Evolutionary conservation across 1,140 invertebrate species (phyloP), one percentile per base, ranked within the genome.

Genomic region (Ectropis grisescens): DNA sequence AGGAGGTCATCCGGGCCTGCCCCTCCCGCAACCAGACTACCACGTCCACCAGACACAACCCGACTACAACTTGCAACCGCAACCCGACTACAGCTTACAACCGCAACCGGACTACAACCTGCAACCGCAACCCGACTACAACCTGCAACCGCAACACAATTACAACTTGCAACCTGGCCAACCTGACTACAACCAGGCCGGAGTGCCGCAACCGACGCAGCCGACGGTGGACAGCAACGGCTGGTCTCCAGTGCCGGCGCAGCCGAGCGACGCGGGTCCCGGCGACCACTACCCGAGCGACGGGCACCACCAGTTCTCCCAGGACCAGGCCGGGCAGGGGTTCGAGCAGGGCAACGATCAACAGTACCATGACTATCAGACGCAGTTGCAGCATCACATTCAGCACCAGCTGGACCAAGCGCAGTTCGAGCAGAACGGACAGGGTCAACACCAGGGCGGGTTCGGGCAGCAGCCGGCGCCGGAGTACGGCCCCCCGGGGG

Each of bases 341-440:
- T 75, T 46, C 31, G 71, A 80, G 29, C 69, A 80, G 1, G 51
- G 45, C 6, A 59, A 64, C 19, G 57, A 68, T 2, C 61, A 78
- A 19, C 8, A 4, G 33, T 60, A 65, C 32, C 50, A 71, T 24
- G 61, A 72, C 35, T 64, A 48, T 13, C 67, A 76, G 14, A 55
- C 74, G 25, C 65, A 78, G 30, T 33, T 78, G 23, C 68, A 78
- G 16, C 67, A 80, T 13, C 71, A 80, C 32, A 68, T 66, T 4
- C 65, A 75, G 25, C 62, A 74, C 15, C 75, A 79, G 29, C 49
- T 75, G n/a, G 71, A 78, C 1, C 69, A 79, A 32, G 58, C 68
- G 9, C 66, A 80, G 32, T 70, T 67, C 33, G 67, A 70, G 13
- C 67, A 72, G 13, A 61, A 74, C 3, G 66, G 70, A 11, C 38